Conservation (phyloP, 2,888 invertebrate genomes). For the Ceramica pisi region DNA sequence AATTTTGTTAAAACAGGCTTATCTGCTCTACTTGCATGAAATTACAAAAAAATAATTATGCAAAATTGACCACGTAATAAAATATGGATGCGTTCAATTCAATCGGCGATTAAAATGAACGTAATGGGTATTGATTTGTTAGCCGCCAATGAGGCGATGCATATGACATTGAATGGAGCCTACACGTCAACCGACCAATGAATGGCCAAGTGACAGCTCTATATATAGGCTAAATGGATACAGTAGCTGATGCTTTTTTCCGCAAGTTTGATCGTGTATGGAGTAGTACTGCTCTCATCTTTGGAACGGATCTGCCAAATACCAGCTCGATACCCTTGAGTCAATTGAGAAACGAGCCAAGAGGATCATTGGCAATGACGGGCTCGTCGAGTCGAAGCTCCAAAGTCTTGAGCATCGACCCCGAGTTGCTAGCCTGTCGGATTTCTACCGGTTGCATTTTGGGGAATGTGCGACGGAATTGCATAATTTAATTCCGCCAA, state of each 20-base stretch:
- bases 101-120: slow-evolving; percentile 7
- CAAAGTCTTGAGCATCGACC: no score
- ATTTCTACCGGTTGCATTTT: no score
- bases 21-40: background rate
- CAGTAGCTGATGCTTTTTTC: background rate
- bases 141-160: background rate
- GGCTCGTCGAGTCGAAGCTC: no score
- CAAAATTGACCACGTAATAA: slow-evolving; percentile 9
- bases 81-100: slow-evolving; percentile 16
- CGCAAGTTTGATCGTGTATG: no score
- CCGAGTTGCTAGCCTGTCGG: no score
- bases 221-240: background rate
- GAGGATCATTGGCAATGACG: no score
- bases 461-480: no score
- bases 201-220: slow-evolving; percentile 1
- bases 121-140: background rate
- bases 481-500: no score
- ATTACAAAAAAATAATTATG: background rate
- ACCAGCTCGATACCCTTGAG: no score
- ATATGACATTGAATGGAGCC: background rate
- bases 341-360: no score
- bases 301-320: no score
- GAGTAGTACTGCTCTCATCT: no score
- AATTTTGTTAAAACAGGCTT: background rate
- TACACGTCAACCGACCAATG: background rate